These are phyloP conservation scores for Stercorarius parasiticus DNA, from an alignment of 2,113 vertebrate species.

Conservation along the genomic window DNA sequence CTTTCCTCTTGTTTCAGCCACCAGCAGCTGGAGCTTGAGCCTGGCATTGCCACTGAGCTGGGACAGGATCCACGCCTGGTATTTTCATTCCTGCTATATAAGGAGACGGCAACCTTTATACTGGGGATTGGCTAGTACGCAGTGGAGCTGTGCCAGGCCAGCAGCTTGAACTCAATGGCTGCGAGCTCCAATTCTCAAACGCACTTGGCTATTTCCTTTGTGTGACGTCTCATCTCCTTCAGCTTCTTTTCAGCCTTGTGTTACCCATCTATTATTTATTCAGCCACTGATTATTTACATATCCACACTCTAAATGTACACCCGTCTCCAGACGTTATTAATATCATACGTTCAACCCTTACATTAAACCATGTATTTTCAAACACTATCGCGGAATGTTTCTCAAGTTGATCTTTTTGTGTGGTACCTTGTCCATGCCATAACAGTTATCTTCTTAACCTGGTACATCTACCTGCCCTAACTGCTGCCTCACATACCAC, in stretches of 20 bases:
- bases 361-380: neutral
- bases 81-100: neutral
- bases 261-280: neutral
- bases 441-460: neutral
- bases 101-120: neutral
- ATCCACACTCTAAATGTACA: neutral
- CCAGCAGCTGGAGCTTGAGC: neutral
- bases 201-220: neutral
- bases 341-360: neutral
- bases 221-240: neutral
- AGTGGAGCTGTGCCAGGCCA: slow-evolving; percentile 4
- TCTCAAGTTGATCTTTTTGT: neutral
- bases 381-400: neutral
- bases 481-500: neutral
- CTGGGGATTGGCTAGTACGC: neutral
- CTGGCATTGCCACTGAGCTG: neutral
- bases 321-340: neutral
- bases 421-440: neutral
- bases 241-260: neutral
- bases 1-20: neutral
- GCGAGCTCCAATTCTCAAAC: neutral
- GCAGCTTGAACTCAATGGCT: neutral
- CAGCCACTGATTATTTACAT: neutral
- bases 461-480: neutral
- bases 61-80: neutral